Evolutionary conservation across 2,888 invertebrate species (phyloP), one percentile per base, ranked within the genome.

Genomic region (Endotricha flammealis): DNA sequence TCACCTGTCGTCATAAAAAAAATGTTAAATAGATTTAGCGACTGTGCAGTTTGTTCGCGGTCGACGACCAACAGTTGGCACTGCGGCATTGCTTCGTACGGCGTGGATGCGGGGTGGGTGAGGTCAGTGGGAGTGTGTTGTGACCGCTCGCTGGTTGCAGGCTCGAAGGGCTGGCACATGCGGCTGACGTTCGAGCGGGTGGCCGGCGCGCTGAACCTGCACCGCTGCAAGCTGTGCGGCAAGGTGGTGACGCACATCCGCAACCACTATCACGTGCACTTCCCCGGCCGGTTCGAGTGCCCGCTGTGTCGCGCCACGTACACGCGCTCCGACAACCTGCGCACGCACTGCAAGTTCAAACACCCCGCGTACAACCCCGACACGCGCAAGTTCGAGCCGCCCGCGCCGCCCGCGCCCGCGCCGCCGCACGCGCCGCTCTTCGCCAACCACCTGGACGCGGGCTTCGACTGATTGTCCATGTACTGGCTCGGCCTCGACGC

Each of bases 111-210:
- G 46, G 30, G 39, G 37, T 32, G 39, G 44, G 35, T 42, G 12
- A 48, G 36, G 50, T 36, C 39, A 30, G 47, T 32, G 42, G 39
- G 40, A 39, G 41, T 53, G 44, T 55, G 52, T 49, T 49, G 63
- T 63, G 70, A 64, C 61, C 46, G 48, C 50, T 57, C 81, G 88
- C 87, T 89, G 89, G 88, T 92, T 92, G 90, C 93, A 95, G 95
- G 95, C 92, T 94, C 95, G 87, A 94, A 94, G 92, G 94, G 94
- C 91, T 95, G 95, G 94, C 95, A 95, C 90, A 95, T 95, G 95
- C 93, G 95, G 90, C 92, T 95, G 89, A 95, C 95, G 88, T 95
- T 95, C 91, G 95, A 95, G 91, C 94, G 95, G 77, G 91, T 95
- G 89, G 94, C 94, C 88, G 95, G 95, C 88, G 93, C 94, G 89